A percentile compares a stretch with the other conserved stretches of the same genome.
Evolutionary conservation across 2,888 invertebrate genomes (phyloP).

Genomic region (Frankliniella fusca): DNA sequence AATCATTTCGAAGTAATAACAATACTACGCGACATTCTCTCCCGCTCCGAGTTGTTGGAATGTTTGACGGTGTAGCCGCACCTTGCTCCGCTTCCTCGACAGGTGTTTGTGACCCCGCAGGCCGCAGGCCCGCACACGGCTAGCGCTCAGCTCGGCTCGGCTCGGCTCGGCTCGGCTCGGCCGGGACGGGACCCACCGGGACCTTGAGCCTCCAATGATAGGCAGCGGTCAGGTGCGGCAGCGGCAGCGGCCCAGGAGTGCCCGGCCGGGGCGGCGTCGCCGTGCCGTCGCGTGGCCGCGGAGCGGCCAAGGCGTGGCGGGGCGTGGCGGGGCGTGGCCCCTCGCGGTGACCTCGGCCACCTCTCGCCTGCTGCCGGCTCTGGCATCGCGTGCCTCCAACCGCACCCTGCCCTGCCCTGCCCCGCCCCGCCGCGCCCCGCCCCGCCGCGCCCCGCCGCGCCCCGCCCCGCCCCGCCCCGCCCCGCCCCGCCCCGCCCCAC

Average conservation of each 20-base stretch:
- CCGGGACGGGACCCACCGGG: background rate
- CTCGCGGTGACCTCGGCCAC: background rate
- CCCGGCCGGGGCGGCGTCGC: background rate
- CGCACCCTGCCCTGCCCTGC: background rate
- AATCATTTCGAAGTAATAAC: too few relatives aligned
- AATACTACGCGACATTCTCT: too few relatives aligned
- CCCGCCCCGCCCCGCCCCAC: background rate
- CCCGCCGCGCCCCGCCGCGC: background rate
- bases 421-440: background rate
- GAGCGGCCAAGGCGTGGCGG: background rate
- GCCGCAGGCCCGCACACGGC: too few relatives aligned
- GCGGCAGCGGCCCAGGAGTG: background rate
- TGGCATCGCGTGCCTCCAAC: background rate
- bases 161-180: background rate
- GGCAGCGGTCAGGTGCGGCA: slow-evolving; percentile 10
- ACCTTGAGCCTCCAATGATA: background rate
- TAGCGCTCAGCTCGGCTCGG: background rate
- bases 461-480: background rate
- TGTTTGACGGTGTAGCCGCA: background rate
- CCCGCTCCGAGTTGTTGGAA: too few relatives aligned
- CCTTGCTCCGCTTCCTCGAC: background rate
- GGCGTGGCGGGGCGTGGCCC: background rate
- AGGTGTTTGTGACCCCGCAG: too few relatives aligned
- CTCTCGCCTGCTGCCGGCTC: background rate
- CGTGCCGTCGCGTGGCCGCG: background rate